phyloP scores from a whole-genome alignment of 2,113 vertebrate species.

The Zootoca vivipara region DNA sequence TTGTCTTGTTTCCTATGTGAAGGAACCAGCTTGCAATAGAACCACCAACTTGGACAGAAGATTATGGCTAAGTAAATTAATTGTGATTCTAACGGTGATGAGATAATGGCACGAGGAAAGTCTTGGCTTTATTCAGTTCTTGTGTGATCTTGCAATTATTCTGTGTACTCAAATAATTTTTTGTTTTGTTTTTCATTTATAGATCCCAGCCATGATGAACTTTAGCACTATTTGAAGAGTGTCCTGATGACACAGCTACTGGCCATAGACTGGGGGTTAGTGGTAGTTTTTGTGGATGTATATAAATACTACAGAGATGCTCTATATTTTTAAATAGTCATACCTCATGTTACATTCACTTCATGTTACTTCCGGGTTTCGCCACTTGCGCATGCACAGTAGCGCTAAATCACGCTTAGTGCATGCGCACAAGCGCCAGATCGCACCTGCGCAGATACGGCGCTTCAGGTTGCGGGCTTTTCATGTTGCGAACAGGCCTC shows the following conservation, averaged over 20 bases:
- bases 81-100: not conserved
- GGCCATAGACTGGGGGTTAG: not conserved
- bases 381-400: too few species aligned
- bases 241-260: not conserved
- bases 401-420: too few species aligned
- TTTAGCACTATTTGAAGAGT: slow-evolving; percentile 72
- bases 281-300: slow-evolving; percentile 13
- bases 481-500: too few species aligned
- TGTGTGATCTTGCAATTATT: not conserved
- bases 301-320: slow-evolving; percentile 10
- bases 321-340: slow-evolving; percentile 35
- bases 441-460: too few species aligned
- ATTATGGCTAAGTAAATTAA: not conserved
- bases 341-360: too few species aligned
- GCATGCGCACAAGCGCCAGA: too few species aligned
- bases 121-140: not conserved
- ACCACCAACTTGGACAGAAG: not conserved
- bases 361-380: too few species aligned
- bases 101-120: not conserved
- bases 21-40: not conserved
- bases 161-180: not conserved
- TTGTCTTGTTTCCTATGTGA: not conserved
- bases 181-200: slow-evolving; percentile 36
- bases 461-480: too few species aligned
- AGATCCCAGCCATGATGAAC: slow-evolving; percentile 87